phyloP scores from a whole-genome alignment of 2,888 invertebrate genomes.

The Nowickia ferox region DNA sequence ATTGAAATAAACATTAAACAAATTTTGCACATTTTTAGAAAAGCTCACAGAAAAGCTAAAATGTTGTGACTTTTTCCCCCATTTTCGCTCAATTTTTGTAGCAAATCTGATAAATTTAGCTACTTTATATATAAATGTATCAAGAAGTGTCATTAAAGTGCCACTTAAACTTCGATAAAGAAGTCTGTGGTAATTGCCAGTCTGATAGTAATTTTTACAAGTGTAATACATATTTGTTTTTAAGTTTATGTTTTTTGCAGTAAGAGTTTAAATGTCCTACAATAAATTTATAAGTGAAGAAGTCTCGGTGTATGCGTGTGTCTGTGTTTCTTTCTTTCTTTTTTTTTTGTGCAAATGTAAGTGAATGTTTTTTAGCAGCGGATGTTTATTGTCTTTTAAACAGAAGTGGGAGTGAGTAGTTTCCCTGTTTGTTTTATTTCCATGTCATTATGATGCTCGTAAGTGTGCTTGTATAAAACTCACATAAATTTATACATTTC shows the following conservation, averaged over 20 bases:
- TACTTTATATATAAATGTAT: no score
- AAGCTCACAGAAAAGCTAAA: no score
- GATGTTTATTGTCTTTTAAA: conserved; percentile 49
- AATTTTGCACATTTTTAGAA: no score
- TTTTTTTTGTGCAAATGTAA: neutral
- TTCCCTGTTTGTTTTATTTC: conserved; percentile 38
- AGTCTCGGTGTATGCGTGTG: neutral
- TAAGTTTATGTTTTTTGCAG: conserved; percentile 22
- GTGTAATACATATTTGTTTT: neutral
- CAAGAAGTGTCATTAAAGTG: no score
- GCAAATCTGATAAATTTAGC: no score
- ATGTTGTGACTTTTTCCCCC: no score
- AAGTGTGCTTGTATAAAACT: neutral
- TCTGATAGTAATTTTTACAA: neutral
- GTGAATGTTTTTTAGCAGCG: conserved; percentile 41
- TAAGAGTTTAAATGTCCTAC: conserved; percentile 32
- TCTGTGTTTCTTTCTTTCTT: neutral
- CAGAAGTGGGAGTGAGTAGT: conserved; percentile 50
- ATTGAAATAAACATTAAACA: no score
- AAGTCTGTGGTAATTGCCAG: no score
- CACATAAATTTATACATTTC: conserved; percentile 22
- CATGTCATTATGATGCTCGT: conserved; percentile 37
- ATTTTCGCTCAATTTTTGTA: no score
- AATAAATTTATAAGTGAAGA: conserved; percentile 12
- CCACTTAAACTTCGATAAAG: no score